Percentiles rank a stretch among this genome's conserved stretches.
phyloP scores from a whole-genome alignment of 2,113 vertebrate species.

The Oceanodroma tethys region DNA sequence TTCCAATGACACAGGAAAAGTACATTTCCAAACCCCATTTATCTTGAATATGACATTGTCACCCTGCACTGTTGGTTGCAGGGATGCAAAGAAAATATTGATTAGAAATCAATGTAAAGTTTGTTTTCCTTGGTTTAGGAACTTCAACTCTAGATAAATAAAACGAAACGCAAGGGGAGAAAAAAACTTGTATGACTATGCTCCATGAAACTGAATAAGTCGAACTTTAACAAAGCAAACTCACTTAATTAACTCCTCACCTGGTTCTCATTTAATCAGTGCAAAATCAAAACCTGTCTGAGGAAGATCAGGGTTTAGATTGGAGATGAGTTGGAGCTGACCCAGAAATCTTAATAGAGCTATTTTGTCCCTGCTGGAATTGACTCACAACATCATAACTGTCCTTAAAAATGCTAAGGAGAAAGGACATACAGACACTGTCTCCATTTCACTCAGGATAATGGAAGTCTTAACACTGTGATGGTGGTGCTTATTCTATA shows the following conservation, averaged over 20 bases:
- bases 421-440: neutral
- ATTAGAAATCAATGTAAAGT: constrained; percentile 9
- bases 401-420: neutral
- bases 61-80: neutral
- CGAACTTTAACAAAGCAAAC: neutral
- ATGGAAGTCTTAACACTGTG: neutral
- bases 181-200: neutral
- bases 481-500: neutral
- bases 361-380: neutral
- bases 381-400: neutral
- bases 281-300: neutral
- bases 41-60: constrained; percentile 48
- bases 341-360: neutral
- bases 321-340: neutral
- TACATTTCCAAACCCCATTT: constrained; percentile 40
- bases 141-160: neutral
- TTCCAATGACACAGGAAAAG: constrained; percentile 35
- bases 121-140: neutral
- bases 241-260: neutral
- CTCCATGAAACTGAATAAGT: neutral
- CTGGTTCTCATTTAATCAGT: neutral
- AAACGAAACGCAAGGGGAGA: neutral
- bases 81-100: constrained; percentile 26
- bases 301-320: neutral
- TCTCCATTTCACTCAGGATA: neutral